Evolutionary conservation across 1,140 invertebrate species (phyloP).

Genomic region (Calliphora vicina): DNA sequence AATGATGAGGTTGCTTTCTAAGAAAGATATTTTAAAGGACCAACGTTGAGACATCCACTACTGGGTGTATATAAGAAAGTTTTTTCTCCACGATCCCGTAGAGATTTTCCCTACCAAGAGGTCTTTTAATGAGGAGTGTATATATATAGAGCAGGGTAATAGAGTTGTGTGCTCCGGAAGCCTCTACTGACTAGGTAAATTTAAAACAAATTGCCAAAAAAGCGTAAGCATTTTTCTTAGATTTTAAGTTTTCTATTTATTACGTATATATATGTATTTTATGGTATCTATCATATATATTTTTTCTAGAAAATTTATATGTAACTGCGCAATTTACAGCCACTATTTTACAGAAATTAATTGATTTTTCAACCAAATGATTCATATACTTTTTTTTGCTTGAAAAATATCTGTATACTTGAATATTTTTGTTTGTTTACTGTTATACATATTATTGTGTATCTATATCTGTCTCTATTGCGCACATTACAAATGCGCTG

Average conservation of each 20-base stretch:
- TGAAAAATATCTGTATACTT: slow-evolving; percentile 2
- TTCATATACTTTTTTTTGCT: background rate
- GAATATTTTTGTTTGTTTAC: background rate
- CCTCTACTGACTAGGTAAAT: background rate
- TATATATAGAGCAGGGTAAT: background rate
- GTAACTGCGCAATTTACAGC: background rate
- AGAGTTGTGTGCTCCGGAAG: background rate
- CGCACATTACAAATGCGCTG: background rate
- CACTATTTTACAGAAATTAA: background rate
- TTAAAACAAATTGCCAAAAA: background rate
- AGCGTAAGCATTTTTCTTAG: background rate
- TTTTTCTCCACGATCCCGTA: background rate
- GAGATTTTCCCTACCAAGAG: background rate
- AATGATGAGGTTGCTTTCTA: background rate
- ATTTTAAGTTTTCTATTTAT: background rate
- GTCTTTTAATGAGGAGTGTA: background rate
- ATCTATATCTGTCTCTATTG: background rate
- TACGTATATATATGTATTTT: background rate
- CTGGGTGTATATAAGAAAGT: no score
- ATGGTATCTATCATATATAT: no score
- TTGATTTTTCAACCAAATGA: background rate
- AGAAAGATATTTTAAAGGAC: background rate
- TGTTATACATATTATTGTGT: background rate
- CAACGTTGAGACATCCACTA: no score
- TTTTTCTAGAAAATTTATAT: no score